A percentile compares a stretch with the other conserved stretches of the same genome.
Conservation (phyloP, 2,888 invertebrate species). For the Agonum fuliginosum region DNA sequence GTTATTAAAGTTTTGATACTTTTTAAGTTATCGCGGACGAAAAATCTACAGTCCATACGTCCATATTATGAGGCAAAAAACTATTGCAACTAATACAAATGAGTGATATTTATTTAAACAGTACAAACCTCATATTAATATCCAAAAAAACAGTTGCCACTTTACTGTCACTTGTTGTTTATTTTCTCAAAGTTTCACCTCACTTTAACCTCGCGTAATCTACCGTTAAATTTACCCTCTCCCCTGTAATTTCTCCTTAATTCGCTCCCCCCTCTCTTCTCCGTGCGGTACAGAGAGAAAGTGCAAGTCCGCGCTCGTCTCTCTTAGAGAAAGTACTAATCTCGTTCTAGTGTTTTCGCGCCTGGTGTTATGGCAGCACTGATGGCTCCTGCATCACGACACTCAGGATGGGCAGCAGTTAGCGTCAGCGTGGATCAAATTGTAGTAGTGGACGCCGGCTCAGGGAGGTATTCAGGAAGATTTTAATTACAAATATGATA, state of each 20-base stretch:
- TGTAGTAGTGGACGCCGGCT: constrained; percentile 31
- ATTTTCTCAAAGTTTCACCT: background rate
- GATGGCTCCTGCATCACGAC: constrained; percentile 10
- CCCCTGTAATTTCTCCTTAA: too few species aligned
- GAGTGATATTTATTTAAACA: too few species aligned
- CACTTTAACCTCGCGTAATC: background rate
- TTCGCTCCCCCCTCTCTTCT: background rate
- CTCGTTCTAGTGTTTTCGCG: constrained; percentile 3
- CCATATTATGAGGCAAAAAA: too few species aligned
- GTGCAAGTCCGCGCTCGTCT: too few species aligned
- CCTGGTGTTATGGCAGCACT: background rate
- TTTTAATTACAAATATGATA: too few species aligned
- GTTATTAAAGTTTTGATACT: too few species aligned
- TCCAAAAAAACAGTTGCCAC: background rate
- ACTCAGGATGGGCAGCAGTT: constrained; percentile 8
- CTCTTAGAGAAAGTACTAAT: too few species aligned
- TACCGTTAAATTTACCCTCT: background rate
- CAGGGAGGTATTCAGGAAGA: constrained; percentile 17
- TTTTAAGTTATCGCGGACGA: too few species aligned
- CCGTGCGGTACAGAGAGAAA: background rate
- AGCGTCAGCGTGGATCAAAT: background rate
- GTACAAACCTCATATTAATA: too few species aligned
- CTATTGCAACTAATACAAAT: too few species aligned
- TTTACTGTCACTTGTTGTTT: background rate
- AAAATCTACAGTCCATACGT: too few species aligned